Evolutionary conservation across 2,888 invertebrate genomes (phyloP).

Genomic region (Clistopyga incitator): DNA sequence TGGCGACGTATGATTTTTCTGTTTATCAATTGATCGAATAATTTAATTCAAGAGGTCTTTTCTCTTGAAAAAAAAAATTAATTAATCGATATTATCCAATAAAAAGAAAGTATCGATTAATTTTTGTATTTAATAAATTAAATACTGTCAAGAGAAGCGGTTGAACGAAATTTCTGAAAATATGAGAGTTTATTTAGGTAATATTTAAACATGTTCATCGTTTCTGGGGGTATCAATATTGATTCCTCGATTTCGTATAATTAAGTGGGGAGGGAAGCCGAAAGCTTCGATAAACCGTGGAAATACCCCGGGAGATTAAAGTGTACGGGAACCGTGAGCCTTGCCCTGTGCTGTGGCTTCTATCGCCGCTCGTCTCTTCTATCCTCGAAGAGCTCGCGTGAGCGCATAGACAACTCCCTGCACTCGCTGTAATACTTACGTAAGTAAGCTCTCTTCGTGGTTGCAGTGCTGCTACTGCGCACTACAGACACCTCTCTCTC

Average conservation of each 20-base stretch:
- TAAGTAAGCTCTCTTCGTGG: constrained; percentile 60
- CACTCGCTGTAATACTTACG: constrained; percentile 48
- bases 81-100: too few relatives aligned
- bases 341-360: constrained; percentile 17
- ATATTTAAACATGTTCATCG: too few relatives aligned
- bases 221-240: neutral
- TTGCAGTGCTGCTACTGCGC: neutral
- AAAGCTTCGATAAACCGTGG: constrained; percentile 18
- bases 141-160: too few relatives aligned
- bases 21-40: too few relatives aligned
- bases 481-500: neutral
- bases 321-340: constrained; percentile 19
- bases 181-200: too few relatives aligned
- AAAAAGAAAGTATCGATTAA: too few relatives aligned
- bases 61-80: too few relatives aligned
- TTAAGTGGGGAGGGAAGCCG: neutral
- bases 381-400: constrained; percentile 23
- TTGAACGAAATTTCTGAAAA: too few relatives aligned
- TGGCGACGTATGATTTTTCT: too few relatives aligned
- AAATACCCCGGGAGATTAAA: constrained; percentile 39
- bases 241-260: neutral
- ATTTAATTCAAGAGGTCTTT: too few relatives aligned
- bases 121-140: too few relatives aligned
- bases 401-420: constrained; percentile 12
- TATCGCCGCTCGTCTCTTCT: neutral